Evolutionary conservation across 2,888 invertebrate genomes (phyloP), one percentile per base, ranked within the genome.

Genomic region (Polydrusus pterygomalis): DNA sequence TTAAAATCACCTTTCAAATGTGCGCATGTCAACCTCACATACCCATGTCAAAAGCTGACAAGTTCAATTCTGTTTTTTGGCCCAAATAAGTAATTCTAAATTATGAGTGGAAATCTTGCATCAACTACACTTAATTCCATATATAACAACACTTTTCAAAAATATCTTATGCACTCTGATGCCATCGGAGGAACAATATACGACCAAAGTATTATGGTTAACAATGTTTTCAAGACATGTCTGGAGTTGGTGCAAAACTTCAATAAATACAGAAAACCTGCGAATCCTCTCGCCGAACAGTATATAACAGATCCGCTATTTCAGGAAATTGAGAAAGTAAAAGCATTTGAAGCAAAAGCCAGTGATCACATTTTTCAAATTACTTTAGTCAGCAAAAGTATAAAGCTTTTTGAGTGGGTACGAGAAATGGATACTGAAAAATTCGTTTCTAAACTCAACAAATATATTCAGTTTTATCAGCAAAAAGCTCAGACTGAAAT

Each of bases 101-200:
- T 77, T 77, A 77, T 77, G 77, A 77, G 77, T 77, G 72, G 58
- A 68, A 74, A 11, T 54, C 54, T 70, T 10, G 60, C 70, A 18
- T 20, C n/a, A 45, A 74, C 60, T 43, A 75, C 78, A 7, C 60
- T 75, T 20, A 67, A 38, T 54, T 49, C 47, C 58, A 78, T 78
- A 15, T 75, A 78, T 65, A 70, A 30, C 40, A 72, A 64, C 13
- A 45, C 65, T 10, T 75, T 78, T 38, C 34, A 15, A 11, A 63
- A 75, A 38, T 78, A 78, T 25, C 63, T 75, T 6, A 70, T 67
- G 49, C 64, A 69, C 58, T 75, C 78, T 5, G 65, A 73, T 67
- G 45, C 69, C 1, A 72, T 78, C 34, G 78, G 77, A 62, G 78
- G 78, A 15, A 69, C 40, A 5, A 75, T 78, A 45, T 72, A 56